phyloP scores from a whole-genome alignment of 1,140 invertebrate genomes.

The Musca domestica region DNA sequence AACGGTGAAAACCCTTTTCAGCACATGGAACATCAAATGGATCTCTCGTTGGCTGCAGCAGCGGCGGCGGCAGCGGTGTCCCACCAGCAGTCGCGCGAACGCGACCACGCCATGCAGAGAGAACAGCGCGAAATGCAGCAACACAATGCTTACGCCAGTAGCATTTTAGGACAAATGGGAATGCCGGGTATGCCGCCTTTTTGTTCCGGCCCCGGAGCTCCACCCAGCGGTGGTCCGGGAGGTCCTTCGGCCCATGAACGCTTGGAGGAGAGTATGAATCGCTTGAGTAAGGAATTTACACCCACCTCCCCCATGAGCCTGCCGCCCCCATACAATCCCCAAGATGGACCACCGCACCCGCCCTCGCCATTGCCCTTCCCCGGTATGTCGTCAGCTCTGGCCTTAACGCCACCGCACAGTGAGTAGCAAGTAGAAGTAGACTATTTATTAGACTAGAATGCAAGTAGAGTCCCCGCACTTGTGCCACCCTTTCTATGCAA shows the following conservation, averaged over 20 bases:
- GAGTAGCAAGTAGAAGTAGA: slow-evolving; percentile 54
- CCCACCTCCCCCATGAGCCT: slow-evolving; percentile 50
- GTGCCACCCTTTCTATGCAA: not conserved
- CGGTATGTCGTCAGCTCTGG: slow-evolving; percentile 69
- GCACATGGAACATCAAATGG: slow-evolving; percentile 53
- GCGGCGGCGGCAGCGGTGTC: slow-evolving; percentile 48
- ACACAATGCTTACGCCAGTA: slow-evolving; percentile 52
- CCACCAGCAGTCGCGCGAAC: slow-evolving; percentile 35
- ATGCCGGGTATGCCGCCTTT: slow-evolving; percentile 47
- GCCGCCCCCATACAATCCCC: slow-evolving; percentile 48
- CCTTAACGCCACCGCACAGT: slow-evolving; percentile 74
- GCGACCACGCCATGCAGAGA: slow-evolving; percentile 40
- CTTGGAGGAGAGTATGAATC: slow-evolving; percentile 55
- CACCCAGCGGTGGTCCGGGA: slow-evolving; percentile 16
- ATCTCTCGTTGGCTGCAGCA: slow-evolving; percentile 49
- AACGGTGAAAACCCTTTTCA: slow-evolving; percentile 48
- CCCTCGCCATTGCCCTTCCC: slow-evolving; percentile 65
- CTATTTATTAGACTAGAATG: no score
- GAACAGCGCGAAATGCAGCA: slow-evolving; percentile 38
- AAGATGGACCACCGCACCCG: slow-evolving; percentile 53
- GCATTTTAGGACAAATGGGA: slow-evolving; percentile 55
- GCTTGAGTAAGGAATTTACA: slow-evolving; percentile 54
- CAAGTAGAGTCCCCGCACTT: no score
- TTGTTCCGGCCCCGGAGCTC: not conserved
- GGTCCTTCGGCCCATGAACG: slow-evolving; percentile 57